Evolutionary conservation across 2,113 vertebrate species (phyloP).

Genomic region (Sula dactylatra): DNA sequence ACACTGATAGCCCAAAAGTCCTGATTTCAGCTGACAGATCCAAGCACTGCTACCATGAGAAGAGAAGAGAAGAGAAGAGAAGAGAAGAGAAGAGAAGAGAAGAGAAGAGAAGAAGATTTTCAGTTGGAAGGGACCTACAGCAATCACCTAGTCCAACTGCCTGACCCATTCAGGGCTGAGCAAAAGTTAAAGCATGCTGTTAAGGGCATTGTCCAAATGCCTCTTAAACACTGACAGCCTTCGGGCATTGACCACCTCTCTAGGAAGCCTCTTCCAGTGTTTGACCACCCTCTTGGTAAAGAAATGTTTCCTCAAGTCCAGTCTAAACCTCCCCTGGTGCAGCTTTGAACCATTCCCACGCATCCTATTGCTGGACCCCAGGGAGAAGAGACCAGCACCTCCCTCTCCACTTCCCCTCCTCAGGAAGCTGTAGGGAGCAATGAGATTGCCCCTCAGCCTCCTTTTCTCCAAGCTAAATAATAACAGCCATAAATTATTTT

Average conservation of each 20-base stretch:
- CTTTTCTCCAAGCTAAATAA: not conserved
- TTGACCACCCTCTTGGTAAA: not conserved
- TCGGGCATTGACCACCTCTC: not conserved
- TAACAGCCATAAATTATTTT: not conserved
- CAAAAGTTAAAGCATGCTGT: not conserved
- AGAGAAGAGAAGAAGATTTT: not conserved
- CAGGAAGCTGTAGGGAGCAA: not conserved
- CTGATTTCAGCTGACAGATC: not conserved
- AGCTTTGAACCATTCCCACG: not conserved
- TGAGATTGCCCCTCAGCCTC: not conserved
- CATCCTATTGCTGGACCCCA: not conserved
- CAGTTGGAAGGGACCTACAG: not conserved
- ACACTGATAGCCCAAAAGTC: fast-evolving
- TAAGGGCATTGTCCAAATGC: not conserved
- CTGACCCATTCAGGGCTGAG: not conserved
- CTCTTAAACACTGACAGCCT: not conserved
- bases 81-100: no score
- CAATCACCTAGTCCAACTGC: no score
- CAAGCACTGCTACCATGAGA: not conserved
- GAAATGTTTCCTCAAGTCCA: not conserved
- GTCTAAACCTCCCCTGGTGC: not conserved
- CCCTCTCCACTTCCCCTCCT: not conserved
- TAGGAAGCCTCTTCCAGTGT: not conserved
- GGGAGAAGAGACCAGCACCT: not conserved
- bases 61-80: no score